These are phyloP conservation scores for Diplolepis rosae DNA, from an alignment of 2,888 invertebrate species.

Conservation along the genomic window DNA sequence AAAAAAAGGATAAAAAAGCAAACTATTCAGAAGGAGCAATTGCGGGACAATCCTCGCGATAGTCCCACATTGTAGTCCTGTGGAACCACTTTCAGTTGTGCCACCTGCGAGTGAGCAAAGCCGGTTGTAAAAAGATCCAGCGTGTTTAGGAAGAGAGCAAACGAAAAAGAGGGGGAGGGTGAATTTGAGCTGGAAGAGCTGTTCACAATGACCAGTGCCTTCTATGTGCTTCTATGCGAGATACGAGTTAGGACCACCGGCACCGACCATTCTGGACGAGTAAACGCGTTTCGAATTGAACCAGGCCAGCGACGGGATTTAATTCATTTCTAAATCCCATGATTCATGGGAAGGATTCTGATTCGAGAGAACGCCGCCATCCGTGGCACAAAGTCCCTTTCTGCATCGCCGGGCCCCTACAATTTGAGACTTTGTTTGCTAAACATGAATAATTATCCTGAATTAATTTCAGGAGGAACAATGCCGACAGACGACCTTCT, in stretches of 20 bases:
- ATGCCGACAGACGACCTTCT: background rate
- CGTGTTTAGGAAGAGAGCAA: slow-evolving; percentile 49
- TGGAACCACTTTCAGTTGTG: slow-evolving; percentile 53
- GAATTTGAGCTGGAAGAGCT: slow-evolving; percentile 45
- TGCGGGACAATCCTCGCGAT: slow-evolving; percentile 54
- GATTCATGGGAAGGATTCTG: slow-evolving; percentile 62
- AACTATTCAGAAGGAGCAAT: slow-evolving; percentile 54
- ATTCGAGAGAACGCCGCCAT: slow-evolving; percentile 43
- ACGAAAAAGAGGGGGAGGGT: slow-evolving; percentile 40
- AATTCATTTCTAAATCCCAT: slow-evolving; percentile 69
- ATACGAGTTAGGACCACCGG: slow-evolving; percentile 66
- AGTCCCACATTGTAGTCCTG: slow-evolving; percentile 52
- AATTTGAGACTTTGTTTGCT: slow-evolving; percentile 31
- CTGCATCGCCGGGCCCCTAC: slow-evolving; percentile 18
- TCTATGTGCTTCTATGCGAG: slow-evolving; percentile 58
- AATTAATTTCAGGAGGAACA: slow-evolving; percentile 21
- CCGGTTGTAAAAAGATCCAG: slow-evolving; percentile 64
- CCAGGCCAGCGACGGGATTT: slow-evolving; percentile 62
- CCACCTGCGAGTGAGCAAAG: slow-evolving; percentile 67
- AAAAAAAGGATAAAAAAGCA: slow-evolving; percentile 34
- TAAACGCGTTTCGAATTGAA: slow-evolving; percentile 68
- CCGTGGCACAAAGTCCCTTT: slow-evolving; percentile 18
- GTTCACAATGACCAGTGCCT: slow-evolving; percentile 64
- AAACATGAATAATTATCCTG: slow-evolving; percentile 31
- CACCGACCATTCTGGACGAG: slow-evolving; percentile 56